Evolutionary conservation across 2,888 invertebrate genomes (phyloP), one percentile per base, ranked within the genome.

Genomic region (Drosophila cognata): DNA sequence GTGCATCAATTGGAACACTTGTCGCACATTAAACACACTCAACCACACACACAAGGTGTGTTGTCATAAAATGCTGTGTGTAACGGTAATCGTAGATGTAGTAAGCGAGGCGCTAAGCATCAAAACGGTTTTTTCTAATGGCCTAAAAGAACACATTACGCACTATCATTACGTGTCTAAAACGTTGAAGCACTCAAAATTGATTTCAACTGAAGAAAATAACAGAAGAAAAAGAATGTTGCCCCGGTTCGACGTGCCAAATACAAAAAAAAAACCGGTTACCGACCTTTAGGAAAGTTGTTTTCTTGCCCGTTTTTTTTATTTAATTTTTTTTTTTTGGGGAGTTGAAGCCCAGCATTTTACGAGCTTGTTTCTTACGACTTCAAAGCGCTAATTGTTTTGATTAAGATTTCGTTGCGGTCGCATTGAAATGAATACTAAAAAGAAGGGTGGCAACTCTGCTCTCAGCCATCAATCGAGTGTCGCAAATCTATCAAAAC

Each of bases 261-360:
- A 77, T 74, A 61, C 13, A 18, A 50, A 36, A 62, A 48, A 41
- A 31, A 74, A 62, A 62, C 85, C 85, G 85, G 85, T 85, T 85
- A 88, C 80, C 84, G 89, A 89, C 85, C 89, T 85, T 88, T 77
- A 88, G 85, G 84, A 85, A 85, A 85, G 84, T 85, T 85, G 84
- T 75, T 82, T 46, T 46, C 46, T 46, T 46, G 46, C 28, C 25
- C 4, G 46, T 79, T 71, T 62, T 70, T 48, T 38, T 35, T 25
- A 41, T 13, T 38, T 35, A 33, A 21, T 21, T 21, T 38, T 13
- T 18, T n/a, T 13, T 6, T 5, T 18, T 10, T 28, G 3, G 8
- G 5, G 33, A 35, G 18, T 36, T 25, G 11, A 57, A 28, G 36
- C 21, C 52, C 50, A 70, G 59, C 64, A 71, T 63, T 58, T 51